A percentile compares a stretch with the other conserved stretches of the same genome.
phyloP scores from a whole-genome alignment of 2,888 invertebrate genomes.

The Megastigmus dorsalis region DNA sequence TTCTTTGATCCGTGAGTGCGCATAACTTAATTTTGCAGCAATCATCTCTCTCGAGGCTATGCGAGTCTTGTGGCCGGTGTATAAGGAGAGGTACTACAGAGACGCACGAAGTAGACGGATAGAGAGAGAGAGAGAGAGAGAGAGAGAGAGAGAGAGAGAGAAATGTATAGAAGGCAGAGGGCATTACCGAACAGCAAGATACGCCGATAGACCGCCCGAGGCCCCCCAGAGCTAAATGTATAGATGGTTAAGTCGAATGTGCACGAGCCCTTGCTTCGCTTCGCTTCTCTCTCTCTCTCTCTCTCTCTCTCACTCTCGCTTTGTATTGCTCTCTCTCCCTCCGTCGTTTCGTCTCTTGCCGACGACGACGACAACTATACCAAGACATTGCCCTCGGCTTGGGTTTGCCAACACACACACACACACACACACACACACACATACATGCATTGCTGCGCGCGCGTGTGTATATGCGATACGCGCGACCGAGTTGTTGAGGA shows the following conservation, averaged over 20 bases:
- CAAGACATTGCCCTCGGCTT: too few species aligned
- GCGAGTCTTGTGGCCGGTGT: too few species aligned
- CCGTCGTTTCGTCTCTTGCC: conserved; percentile 4
- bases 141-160: neutral
- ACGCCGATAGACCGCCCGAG: conserved; percentile 30
- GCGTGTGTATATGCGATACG: neutral
- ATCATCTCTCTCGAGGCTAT: too few species aligned
- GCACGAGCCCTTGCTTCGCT: conserved; percentile 16
- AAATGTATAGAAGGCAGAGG: conserved; percentile 10
- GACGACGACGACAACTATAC: neutral
- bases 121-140: neutral
- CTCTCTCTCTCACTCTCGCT: neutral
- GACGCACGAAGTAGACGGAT: neutral
- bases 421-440: neutral
- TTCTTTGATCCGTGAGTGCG: too few species aligned
- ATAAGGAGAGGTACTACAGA: too few species aligned
- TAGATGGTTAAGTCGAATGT: conserved; percentile 52
- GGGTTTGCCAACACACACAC: neutral
- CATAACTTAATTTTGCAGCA: too few species aligned
- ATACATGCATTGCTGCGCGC: neutral
- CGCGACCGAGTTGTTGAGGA: neutral
- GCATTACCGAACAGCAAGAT: conserved; percentile 8
- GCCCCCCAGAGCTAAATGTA: conserved; percentile 41
- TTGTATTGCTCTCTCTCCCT: neutral
- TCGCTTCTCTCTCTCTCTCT: conserved; percentile 15